Conservation (phyloP, 2,888 invertebrate species). For the Mellilla xanthometata region DNA sequence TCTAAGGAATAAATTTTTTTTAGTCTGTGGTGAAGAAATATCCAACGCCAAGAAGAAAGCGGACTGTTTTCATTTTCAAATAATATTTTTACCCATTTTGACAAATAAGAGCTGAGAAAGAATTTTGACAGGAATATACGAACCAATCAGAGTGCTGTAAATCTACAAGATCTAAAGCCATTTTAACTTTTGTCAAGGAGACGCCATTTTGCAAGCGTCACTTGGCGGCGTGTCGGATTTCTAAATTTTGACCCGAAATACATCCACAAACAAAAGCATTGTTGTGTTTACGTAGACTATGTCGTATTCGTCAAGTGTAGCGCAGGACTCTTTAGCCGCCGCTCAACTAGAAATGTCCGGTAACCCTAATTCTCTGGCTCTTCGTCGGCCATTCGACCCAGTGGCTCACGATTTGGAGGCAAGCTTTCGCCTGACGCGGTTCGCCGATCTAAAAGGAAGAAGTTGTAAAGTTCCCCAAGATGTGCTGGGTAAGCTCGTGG, state of each 20-base stretch:
- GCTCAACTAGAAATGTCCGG: constrained; percentile 97
- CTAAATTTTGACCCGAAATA: constrained; percentile 62
- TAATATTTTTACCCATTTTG: neutral
- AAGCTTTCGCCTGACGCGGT: constrained; percentile 95
- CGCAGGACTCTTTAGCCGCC: constrained; percentile 91
- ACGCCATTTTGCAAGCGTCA: constrained; percentile 87
- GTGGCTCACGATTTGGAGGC: constrained; percentile 94
- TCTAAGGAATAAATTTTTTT: too few relatives aligned
- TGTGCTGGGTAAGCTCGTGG: constrained; percentile 90
- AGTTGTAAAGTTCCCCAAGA: constrained; percentile 98
- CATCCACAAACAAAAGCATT: constrained; percentile 66
- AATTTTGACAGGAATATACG: neutral
- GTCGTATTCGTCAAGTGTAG: constrained; percentile 83
- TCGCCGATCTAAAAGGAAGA: constrained; percentile 96
- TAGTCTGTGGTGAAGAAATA: neutral
- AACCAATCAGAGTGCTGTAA: constrained; percentile 47
- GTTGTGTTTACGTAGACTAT: constrained; percentile 73
- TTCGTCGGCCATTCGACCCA: constrained; percentile 92
- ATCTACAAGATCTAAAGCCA: constrained; percentile 51
- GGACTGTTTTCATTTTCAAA: constrained; percentile 8
- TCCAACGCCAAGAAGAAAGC: neutral
- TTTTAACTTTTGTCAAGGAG: constrained; percentile 73
- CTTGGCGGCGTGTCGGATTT: constrained; percentile 79
- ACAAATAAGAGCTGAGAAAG: constrained; percentile 12
- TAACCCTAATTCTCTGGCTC: constrained; percentile 93